These are phyloP conservation scores for Austrolebias charrua DNA, from an alignment of 2,797 vertebrate genomes.

Conservation along the genomic window DNA sequence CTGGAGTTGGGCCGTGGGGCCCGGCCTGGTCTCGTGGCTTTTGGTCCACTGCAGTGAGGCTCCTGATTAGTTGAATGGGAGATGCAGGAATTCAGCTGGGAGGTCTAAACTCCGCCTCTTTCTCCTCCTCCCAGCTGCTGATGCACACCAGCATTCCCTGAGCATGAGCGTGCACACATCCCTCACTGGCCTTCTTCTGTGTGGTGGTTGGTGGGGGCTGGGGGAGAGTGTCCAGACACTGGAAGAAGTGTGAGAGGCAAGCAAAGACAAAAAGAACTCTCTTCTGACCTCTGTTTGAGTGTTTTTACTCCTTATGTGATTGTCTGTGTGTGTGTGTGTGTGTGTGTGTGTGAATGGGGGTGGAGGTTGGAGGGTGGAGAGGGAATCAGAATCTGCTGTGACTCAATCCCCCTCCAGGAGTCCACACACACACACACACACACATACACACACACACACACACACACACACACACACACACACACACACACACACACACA, in stretches of 20 bases:
- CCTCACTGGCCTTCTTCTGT: conserved; percentile 26
- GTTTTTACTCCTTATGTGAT: conserved; percentile 19
- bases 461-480: no score
- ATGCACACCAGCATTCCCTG: conserved; percentile 72
- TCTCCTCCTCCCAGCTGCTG: conserved; percentile 61
- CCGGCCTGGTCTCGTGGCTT: conserved; percentile 68
- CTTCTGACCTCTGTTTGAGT: conserved; percentile 43
- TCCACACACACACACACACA: conserved; percentile 54
- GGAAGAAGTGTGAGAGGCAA: conserved; percentile 53
- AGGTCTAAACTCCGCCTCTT: conserved; percentile 76
- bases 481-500: no score
- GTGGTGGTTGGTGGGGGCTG: no score
- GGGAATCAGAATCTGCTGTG: conserved; percentile 64
- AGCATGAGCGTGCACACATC: conserved; percentile 19
- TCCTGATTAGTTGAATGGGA: conserved; percentile 74
- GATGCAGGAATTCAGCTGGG: conserved; percentile 83
- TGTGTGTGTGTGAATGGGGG: no score
- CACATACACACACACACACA: no score
- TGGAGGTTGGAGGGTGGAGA: conserved; percentile 44
- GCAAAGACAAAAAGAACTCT: conserved; percentile 53
- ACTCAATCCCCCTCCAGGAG: conserved; percentile 73
- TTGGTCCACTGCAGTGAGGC: conserved; percentile 68
- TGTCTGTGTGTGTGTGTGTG: conserved; percentile 8
- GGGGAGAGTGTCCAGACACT: conserved; percentile 32
- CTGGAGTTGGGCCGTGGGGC: conserved; percentile 64